Conservation (phyloP, 2,888 invertebrate genomes). For the Mellilla xanthometata region DNA sequence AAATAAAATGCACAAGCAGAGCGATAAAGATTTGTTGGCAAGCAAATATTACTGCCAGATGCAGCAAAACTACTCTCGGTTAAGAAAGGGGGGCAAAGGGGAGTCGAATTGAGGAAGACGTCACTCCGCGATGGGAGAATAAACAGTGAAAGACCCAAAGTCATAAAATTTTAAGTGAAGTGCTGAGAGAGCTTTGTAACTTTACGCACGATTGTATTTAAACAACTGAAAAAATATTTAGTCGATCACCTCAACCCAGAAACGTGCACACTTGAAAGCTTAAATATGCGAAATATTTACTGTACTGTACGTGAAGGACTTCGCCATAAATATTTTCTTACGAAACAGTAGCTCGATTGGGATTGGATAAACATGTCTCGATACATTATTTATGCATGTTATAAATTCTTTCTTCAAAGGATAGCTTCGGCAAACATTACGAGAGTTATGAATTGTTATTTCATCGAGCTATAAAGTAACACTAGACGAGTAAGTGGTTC, state of each 20-base stretch:
- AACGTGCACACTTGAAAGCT: constrained; percentile 14
- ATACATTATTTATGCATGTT: constrained; percentile 9
- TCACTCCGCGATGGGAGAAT: constrained; percentile 18
- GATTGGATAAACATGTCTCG: constrained; percentile 12
- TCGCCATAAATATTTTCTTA: constrained; percentile 10
- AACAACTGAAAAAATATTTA: constrained; percentile 19
- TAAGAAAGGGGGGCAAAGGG: constrained; percentile 34
- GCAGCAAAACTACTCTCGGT: constrained; percentile 39
- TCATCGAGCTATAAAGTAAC: constrained; percentile 1
- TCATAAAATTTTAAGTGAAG: constrained; percentile 28
- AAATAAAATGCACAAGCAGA: constrained; percentile 12
- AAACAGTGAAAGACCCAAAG: constrained; percentile 22
- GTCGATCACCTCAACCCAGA: constrained; percentile 23
- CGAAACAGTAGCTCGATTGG: constrained; percentile 7
- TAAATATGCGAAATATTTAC: constrained; percentile 5
- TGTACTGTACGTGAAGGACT: constrained; percentile 3
- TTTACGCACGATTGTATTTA: constrained; percentile 18
- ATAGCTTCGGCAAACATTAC: constrained; percentile 2
- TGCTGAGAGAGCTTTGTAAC: constrained; percentile 21
- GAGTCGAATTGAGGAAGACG: constrained; percentile 21
- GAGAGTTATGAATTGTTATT: constrained; percentile 5
- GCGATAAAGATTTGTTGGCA: constrained; percentile 20
- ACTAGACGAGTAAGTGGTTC: neutral
- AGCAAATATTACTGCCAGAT: constrained; percentile 46
- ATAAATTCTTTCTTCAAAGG: constrained; percentile 11